Evolutionary conservation across 1,140 invertebrate genomes (phyloP), one percentile per base, ranked within the genome.

Genomic region (Aphidius gifuensis): DNA sequence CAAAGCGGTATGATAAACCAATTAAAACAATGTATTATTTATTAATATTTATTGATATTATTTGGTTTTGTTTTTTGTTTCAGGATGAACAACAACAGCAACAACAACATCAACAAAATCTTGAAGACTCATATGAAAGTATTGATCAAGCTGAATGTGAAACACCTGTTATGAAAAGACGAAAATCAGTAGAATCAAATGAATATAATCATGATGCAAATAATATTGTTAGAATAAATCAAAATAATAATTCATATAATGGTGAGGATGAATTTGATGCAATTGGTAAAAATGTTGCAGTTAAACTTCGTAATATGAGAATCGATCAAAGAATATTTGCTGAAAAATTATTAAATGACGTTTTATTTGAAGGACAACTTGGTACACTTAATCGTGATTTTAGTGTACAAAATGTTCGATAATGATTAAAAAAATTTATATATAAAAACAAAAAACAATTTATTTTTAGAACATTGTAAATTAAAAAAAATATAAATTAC

Each of bases 241-340:
- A 78, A 9, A 78, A 72, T 62, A 78, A 72, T 62, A 77, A 73
- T 69, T 71, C 74, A 1, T 69, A 71, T 47, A 60, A 69, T 43
- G 66, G 75, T 39, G 77, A 78, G 63, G 79, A 81, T 56, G 79
- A 81, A 42, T 81, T 76, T 62, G 79, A 81, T 62, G 79, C 79
- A 3, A 77, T 81, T 63, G 79, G 79, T 39, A 68, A 74, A 46
- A 81, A 81, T 62, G 77, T 81, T 42, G 79, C 79, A 21, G 78
- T 78, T 5, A 81, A 81, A 68, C 67, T 81, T 16, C 72, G 79
- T 58, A 77, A 76, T 61, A 80, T 81, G 78, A 66, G 75, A 60
- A n/a, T 78, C 40, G 78, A 80, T 58, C 79, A 81, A 68, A 76
- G 78, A 71, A 81, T 81, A 66, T 75, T 81, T 56, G 78, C 78